Percentiles rank a stretch among this genome's conserved stretches.
Conservation (phyloP, 2,113 vertebrate genomes). For the Plotosus lineatus region DNA sequence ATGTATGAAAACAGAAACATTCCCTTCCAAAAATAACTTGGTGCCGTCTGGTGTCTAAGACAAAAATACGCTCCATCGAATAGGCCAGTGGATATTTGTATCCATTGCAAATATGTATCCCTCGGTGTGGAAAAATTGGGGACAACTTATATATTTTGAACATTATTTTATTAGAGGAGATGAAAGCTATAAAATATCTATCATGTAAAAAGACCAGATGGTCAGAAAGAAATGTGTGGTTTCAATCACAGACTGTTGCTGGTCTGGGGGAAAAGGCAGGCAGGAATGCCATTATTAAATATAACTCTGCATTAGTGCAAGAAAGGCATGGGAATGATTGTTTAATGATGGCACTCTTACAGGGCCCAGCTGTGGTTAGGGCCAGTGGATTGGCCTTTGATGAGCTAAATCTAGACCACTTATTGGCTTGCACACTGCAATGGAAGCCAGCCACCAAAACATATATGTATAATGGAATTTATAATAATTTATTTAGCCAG, state of each 20-base stretch:
- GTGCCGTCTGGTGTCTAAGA: constrained; percentile 48
- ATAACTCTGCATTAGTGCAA: constrained; percentile 60
- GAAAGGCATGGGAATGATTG: constrained; percentile 66
- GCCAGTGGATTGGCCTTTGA: constrained; percentile 72
- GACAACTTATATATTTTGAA: constrained; percentile 55
- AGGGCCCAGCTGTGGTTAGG: constrained; percentile 72
- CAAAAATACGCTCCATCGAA: constrained; percentile 65
- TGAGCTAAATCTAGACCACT: constrained; percentile 71
- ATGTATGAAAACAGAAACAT: constrained; percentile 61
- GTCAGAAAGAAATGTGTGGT: constrained; percentile 9
- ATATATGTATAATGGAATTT: constrained; percentile 79
- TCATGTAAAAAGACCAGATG: constrained; percentile 2
- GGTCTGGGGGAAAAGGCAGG: constrained; percentile 36
- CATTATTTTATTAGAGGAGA: constrained; percentile 43
- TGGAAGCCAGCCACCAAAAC: constrained; percentile 63
- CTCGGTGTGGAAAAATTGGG: constrained; percentile 60
- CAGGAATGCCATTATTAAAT: constrained; percentile 51
- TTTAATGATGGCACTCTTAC: constrained; percentile 70
- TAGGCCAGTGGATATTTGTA: constrained; percentile 62
- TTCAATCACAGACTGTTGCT: constrained; percentile 21
- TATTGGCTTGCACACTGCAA: constrained; percentile 55
- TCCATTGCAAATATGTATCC: constrained; percentile 65
- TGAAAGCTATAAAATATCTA: constrained; percentile 41
- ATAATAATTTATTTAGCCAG: constrained; percentile 75
- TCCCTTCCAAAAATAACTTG: constrained; percentile 65